Evolutionary conservation across 1,140 invertebrate genomes (phyloP).

Genomic region (Hesperophylax magnus): DNA sequence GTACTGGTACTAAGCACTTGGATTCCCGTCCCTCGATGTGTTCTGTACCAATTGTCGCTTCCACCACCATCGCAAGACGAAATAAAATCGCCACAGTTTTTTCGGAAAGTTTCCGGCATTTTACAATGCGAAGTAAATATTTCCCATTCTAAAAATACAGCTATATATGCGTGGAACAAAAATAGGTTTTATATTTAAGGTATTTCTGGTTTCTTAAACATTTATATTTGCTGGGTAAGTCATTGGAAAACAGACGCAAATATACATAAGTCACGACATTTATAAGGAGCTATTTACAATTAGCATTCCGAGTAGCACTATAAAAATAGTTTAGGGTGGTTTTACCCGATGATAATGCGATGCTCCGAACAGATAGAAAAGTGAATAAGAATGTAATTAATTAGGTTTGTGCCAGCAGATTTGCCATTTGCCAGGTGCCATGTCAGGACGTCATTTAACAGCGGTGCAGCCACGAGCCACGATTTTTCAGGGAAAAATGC

Average conservation of each 20-base stretch:
- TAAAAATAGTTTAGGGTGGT: too few species aligned
- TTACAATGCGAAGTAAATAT: neutral
- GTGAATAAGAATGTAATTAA: too few species aligned
- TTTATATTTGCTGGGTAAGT: neutral
- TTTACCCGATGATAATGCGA: too few species aligned
- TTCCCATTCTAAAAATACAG: neutral
- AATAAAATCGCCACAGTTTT: slow-evolving; percentile 15
- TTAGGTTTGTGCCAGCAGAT: neutral
- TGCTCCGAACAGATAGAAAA: too few species aligned
- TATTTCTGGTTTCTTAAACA: neutral
- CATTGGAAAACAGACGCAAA: neutral
- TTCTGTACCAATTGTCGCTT: neutral
- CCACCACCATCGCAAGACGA: neutral
- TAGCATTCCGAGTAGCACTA: too few species aligned
- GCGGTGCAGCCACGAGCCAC: slow-evolving; percentile 34
- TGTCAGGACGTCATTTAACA: slow-evolving; percentile 4
- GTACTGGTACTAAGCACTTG: too few species aligned
- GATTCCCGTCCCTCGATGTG: slow-evolving; percentile 3
- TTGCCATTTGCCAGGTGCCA: slow-evolving; percentile 7
- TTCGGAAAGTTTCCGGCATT: neutral
- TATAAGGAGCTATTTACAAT: too few species aligned
- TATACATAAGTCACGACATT: too few species aligned
- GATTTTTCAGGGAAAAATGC: slow-evolving; percentile 35
- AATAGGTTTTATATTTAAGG: neutral
- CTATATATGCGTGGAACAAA: neutral